Evolutionary conservation across 92 coral and sea anemone species (phyloP).

Genomic region (Blastomussa wellsi): DNA sequence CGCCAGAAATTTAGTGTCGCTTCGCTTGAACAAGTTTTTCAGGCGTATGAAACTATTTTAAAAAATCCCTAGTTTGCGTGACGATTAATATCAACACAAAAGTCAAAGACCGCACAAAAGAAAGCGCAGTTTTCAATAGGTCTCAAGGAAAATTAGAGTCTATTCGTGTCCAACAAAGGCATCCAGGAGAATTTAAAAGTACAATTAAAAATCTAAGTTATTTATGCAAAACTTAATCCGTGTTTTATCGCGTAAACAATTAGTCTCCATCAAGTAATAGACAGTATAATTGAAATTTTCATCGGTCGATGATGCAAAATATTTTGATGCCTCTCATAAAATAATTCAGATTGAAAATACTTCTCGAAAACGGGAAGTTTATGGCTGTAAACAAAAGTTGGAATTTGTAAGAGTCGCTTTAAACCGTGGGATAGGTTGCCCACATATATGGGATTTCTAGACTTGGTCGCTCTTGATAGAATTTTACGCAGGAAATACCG

Average conservation of each 20-base stretch:
- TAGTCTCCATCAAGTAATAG: background rate
- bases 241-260: conserved; percentile 14
- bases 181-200: background rate
- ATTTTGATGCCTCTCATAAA: background rate
- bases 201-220: conserved; percentile 12
- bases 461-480: background rate
- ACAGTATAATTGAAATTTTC: background rate
- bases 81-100: background rate
- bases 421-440: background rate
- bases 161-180: background rate
- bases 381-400: background rate
- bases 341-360: background rate
- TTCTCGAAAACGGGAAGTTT: background rate
- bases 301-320: background rate
- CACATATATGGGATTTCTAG: background rate
- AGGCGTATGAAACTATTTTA: background rate
- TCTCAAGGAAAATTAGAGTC: background rate
- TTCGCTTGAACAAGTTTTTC: background rate
- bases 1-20: background rate
- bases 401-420: background rate
- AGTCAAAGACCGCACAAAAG: background rate
- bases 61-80: conserved; percentile 10
- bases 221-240: conserved; percentile 3
- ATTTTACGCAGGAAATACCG: background rate
- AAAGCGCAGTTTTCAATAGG: background rate